phyloP scores from a whole-genome alignment of 2,797 vertebrate genomes.

The Podarcis lilfordi region DNA sequence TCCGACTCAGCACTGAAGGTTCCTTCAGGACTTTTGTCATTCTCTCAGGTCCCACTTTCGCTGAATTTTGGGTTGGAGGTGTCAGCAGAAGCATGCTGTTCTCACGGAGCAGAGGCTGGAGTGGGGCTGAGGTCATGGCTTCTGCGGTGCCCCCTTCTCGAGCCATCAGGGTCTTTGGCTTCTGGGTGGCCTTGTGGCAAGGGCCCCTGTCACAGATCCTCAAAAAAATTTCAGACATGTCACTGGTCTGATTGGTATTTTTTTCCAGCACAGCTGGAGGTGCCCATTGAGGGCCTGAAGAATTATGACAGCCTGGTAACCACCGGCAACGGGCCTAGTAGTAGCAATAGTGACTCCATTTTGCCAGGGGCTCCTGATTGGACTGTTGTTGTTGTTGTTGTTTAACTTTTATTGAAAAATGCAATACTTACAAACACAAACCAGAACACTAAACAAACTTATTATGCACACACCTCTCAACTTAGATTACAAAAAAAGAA shows the following conservation, averaged over 20 bases:
- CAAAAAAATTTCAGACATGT: constrained; percentile 13
- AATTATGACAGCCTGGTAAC: constrained; percentile 14
- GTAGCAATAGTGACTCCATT: not conserved
- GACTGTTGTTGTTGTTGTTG: not conserved
- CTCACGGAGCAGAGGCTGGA: too few species aligned
- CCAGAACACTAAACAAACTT: too few species aligned
- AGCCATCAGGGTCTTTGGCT: not conserved
- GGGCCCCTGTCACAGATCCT: constrained; percentile 5
- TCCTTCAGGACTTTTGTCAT: not conserved
- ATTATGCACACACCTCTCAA: too few species aligned
- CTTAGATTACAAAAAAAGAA: too few species aligned
- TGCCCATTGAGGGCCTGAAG: not conserved
- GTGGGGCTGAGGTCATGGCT: not conserved
- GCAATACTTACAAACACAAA: too few species aligned
- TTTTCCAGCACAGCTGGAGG: not conserved
- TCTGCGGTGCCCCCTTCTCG: not conserved
- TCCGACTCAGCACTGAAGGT: rapidly evolving
- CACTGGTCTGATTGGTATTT: not conserved
- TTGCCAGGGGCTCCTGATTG: not conserved
- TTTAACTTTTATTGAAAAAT: too few species aligned
- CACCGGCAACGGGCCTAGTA: not conserved
- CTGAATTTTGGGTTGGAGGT: not conserved
- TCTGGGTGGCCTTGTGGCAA: not conserved
- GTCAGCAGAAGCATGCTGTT: not conserved
- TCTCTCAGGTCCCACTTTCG: not conserved